Conservation (phyloP, 1,140 invertebrate genomes). For the Magallana gigas region DNA sequence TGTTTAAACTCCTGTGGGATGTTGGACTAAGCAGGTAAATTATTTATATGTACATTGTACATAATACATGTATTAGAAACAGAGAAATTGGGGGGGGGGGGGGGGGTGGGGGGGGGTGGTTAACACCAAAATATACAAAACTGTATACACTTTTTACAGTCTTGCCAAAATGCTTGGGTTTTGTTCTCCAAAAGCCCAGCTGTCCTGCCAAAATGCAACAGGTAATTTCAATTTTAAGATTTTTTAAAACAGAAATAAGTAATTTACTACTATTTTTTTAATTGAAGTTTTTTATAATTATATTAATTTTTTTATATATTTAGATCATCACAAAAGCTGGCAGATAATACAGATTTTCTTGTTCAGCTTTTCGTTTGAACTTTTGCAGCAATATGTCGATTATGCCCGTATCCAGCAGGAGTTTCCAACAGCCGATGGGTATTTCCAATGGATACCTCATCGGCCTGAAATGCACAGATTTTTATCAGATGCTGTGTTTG, state of each 20-base stretch:
- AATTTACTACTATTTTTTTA: no score
- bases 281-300: neutral
- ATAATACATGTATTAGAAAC: no score
- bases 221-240: no score
- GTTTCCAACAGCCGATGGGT: slow-evolving; percentile 2
- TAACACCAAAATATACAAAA: no score
- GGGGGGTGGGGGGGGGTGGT: neutral
- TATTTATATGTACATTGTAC: no score
- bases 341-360: slow-evolving; percentile 36
- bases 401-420: slow-evolving; percentile 1
- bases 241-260: no score
- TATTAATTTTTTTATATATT: neutral
- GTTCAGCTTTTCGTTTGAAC: neutral
- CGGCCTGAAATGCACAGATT: neutral
- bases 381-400: slow-evolving; percentile 3
- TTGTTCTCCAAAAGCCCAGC: no score
- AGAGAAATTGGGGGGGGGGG: no score
- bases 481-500: slow-evolving; percentile 5
- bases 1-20: neutral
- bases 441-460: neutral
- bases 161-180: no score
- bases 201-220: no score
- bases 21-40: no score
- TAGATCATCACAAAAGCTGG: slow-evolving; percentile 37
- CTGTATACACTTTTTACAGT: no score